Base-by-base conservation (phyloP, 2,888 invertebrate species). In the Elegia similella region DNA sequence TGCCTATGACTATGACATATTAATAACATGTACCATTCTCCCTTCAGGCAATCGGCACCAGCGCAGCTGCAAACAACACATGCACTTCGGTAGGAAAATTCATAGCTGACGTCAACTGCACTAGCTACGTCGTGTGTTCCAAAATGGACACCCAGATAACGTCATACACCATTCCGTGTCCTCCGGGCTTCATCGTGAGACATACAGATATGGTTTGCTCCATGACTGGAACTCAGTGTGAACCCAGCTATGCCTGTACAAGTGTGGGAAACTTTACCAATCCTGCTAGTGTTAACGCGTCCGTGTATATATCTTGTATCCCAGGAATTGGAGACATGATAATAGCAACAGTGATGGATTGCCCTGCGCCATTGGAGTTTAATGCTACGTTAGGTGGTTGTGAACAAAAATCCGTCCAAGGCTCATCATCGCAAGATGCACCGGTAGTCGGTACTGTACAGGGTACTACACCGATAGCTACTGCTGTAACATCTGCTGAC, bases 111-210 rank as follows among this genome's bases (percentile, higher is more conserved):
- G 71, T 76, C 5, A 78, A 82, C 52, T 91, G 91, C 58, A 71
- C 80, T 3, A 88, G 88, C 0, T 89, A 80, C 64, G 80, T 83
- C n/a, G 82, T 88, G 68, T 91, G 91, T 57, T 73, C 73, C 0
- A 79, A 78, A 0, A 64, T 72, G 0, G 67, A 64, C 1, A 75
- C 42, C n/a, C 42, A 70, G 12, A 87, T 78, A 61, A 78, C 78
- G 1, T 78, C 82, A 42, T 80, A 84, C 67, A 78, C 84, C 59
- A 75, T 89, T 0, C 67, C 69, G 1, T 91, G 91, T 57, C 90
- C 91, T 0, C 63, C 74, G 13, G 75, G 78, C 46, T 84, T 80
- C 47, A 70, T 83, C 6, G 89, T 82, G 69, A 87, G 83, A 59
- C 87, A 89, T 60, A 46, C 80, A 42, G 83, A 85, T 57, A 70